Percentiles rank a stretch among this genome's conserved stretches.
These are phyloP conservation scores for Thamnaconus septentrionalis DNA, from an alignment of 2,113 vertebrate species.

Conservation along the genomic window DNA sequence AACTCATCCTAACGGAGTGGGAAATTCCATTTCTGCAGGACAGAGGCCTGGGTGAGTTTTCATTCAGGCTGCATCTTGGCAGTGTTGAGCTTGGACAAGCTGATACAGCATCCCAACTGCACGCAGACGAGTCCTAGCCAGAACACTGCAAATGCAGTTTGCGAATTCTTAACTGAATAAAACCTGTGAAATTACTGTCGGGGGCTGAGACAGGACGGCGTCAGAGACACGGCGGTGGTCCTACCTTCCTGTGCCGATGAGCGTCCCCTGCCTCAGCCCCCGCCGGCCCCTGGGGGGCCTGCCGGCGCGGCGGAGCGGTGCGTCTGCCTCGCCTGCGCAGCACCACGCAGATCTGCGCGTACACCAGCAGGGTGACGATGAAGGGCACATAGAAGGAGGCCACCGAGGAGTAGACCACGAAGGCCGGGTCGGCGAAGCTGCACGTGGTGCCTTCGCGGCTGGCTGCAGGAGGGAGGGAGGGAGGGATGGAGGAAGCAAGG, in stretches of 20 bases:
- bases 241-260: conserved; percentile 63
- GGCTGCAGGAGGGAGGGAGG: conserved; percentile 36
- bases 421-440: conserved; percentile 77
- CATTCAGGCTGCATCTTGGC: too few species aligned
- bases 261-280: conserved; percentile 33
- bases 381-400: conserved; percentile 81
- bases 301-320: conserved; percentile 61
- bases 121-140: too few species aligned
- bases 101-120: too few species aligned
- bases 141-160: too few species aligned
- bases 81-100: too few species aligned
- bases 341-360: conserved; percentile 79
- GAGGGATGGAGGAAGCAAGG: neutral
- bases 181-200: too few species aligned
- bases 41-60: too few species aligned
- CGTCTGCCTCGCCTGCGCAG: conserved; percentile 73
- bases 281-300: conserved; percentile 22
- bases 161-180: too few species aligned
- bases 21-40: too few species aligned
- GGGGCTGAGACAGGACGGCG: too few species aligned
- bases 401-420: conserved; percentile 79
- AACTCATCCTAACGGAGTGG: too few species aligned
- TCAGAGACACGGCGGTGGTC: neutral
- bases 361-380: conserved; percentile 79
- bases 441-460: conserved; percentile 67